Conservation (phyloP, 2,113 vertebrate species). For the rat (Rattus norvegicus) region GRCr8 NC_086024.1:19031001-19031500, state of each 20-base stretch:
- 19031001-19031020: not conserved
- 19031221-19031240: not conserved
- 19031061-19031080: constrained; percentile 16
- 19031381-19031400: constrained; percentile 56
- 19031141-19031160: constrained; percentile 44
- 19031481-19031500: constrained; percentile 41
- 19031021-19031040: not conserved
- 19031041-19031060: not conserved
- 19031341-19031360: constrained; percentile 19
- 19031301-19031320: constrained; percentile 20
- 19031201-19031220: not conserved
- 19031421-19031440: constrained; percentile 39
- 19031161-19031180: constrained; percentile 59
- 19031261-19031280: constrained; percentile 50
- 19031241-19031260: not conserved
- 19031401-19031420: constrained; percentile 60
- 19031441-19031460: constrained; percentile 55
- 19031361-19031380: constrained; percentile 12
- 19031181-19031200: constrained; percentile 47
- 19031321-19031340: constrained; percentile 6
- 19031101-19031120: constrained; percentile 12
- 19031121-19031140: not conserved
- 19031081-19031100: constrained; percentile 22
- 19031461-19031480: constrained; percentile 17
- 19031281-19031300: not conserved